Percentiles rank a stretch among this genome's conserved stretches.
These are phyloP conservation scores for Drosophila pseudoananassae DNA, from an alignment of 1,140 invertebrate genomes.

Conservation along the genomic window DNA sequence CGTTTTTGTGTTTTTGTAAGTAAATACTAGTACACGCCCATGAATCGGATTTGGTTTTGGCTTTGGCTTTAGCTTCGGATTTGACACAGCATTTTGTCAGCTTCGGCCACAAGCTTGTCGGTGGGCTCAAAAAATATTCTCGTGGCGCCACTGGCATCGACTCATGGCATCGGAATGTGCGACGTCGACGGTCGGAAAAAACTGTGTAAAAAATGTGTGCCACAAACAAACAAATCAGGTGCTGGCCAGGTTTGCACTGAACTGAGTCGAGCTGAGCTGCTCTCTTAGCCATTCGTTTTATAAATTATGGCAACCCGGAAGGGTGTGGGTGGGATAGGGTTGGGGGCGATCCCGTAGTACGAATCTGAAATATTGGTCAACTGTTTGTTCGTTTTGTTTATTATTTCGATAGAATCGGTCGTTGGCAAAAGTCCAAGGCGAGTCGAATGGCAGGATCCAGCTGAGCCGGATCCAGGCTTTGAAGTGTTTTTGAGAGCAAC, in stretches of 20 bases:
- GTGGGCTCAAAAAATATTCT: constrained; percentile 6
- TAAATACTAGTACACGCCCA: constrained; percentile 31
- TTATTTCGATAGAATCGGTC: constrained; percentile 52
- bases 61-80: constrained; percentile 5
- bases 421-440: constrained; percentile 26
- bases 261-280: constrained; percentile 2
- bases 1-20: constrained; percentile 17
- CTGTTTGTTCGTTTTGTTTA: constrained; percentile 57
- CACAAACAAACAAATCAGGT: constrained; percentile 77
- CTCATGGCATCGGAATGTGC: constrained; percentile 31
- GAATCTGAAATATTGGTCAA: constrained; percentile 74
- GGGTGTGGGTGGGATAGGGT: constrained; percentile 4
- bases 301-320: constrained; percentile 59
- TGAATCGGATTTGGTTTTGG: constrained; percentile 11
- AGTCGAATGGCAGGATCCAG: constrained; percentile 14
- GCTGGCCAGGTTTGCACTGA: constrained; percentile 11
- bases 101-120: constrained; percentile 9
- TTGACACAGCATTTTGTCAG: constrained; percentile 30
- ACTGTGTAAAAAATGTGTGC: constrained; percentile 64
- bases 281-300: constrained; percentile 43
- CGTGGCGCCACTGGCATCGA: constrained; percentile 38
- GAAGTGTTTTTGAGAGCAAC: constrained; percentile 18
- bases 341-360: constrained; percentile 5
- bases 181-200: constrained; percentile 45
- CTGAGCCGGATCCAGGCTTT: constrained; percentile 16